Base-by-base conservation (phyloP, 2,888 invertebrate genomes). In the Microctonus hyperodae region DNA sequence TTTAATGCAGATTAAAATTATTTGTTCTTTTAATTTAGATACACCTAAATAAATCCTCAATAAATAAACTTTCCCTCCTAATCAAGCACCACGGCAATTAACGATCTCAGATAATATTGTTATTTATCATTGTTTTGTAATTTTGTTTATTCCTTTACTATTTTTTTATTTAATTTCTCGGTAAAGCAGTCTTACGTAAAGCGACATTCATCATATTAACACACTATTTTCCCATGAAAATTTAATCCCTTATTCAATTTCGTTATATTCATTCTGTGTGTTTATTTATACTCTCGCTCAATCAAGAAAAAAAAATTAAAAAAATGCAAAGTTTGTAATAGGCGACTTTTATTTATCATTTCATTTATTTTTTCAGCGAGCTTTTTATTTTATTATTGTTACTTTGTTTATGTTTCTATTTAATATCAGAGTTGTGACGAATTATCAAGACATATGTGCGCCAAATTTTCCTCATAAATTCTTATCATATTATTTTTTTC, bases 101-200 rank as follows among this genome's bases (percentile, higher is more conserved):
- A 62, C 62, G 53, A 62, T 62, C 35, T 23, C 22, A 53, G 7
- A 64, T 31, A 31, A 56, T 44, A 56, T 13, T 64, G 10, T 51
- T 16, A 13, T 40, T 33, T 10, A 28, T 59, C 20, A 28, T 59
- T 44, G 11, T 69, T 64, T 68, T 68, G 70, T 62, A 64, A 70
- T 69, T 60, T 72, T 72, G 68, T 70, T 68, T 73, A 72, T 20
- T 33, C 22, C 3, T 7, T 16, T 16, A 9, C 2, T 16, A 16
- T 44, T 44, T 5, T 33, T 33, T 13, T 22, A 31, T 33, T 50
- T 51, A 23, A 9, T 59, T 28, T 65, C 23, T 75, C 60, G 72
- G 76, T 74, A 74, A 81, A 81, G 79, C 80, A 81, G 80, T 81
- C 81, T 81, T 79, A 77, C 77, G 60, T 68, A 64, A 74, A 74